Evolutionary conservation across 2,797 vertebrate genomes (phyloP).

Genomic region (Darevskia mixta): DNA sequence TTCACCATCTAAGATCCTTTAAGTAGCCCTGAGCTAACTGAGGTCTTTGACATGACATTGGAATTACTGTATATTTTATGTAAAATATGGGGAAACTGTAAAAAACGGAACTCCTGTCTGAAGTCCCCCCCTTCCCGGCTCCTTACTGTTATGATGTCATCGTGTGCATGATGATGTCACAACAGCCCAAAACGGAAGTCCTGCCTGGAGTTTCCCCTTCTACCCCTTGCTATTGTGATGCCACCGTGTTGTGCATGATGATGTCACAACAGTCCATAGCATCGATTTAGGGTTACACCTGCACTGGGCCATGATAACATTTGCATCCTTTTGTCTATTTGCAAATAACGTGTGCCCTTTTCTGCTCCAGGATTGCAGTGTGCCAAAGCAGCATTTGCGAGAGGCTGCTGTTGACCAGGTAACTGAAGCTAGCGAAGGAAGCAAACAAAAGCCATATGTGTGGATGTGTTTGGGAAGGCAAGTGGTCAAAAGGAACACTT

Average conservation of each 20-base stretch:
- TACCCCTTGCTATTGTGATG: no score
- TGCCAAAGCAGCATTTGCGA: background rate
- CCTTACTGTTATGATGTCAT: no score
- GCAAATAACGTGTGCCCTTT: background rate
- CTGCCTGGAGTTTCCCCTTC: no score
- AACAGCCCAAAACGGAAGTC: no score
- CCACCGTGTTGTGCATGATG: background rate
- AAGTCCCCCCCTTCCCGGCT: no score
- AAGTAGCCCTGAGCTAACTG: no score
- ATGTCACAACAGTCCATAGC: background rate
- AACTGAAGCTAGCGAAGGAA: slow-evolving; percentile 12
- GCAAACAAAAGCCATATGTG: slow-evolving; percentile 33
- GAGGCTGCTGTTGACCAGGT: slow-evolving; percentile 8
- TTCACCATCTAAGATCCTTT: no score
- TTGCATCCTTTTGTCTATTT: background rate
- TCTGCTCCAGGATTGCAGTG: background rate
- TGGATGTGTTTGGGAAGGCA: slow-evolving; percentile 21
- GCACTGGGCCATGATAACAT: background rate
- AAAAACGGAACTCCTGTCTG: no score
- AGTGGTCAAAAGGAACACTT: background rate
- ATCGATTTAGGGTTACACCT: background rate
- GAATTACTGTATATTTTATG: no score
- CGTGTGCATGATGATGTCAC: no score
- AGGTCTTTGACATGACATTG: no score
- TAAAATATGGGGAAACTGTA: no score